Evolutionary conservation across 1,140 invertebrate genomes (phyloP), one percentile per base, ranked within the genome.

Genomic region (Neocloeon triangulifer): DNA sequence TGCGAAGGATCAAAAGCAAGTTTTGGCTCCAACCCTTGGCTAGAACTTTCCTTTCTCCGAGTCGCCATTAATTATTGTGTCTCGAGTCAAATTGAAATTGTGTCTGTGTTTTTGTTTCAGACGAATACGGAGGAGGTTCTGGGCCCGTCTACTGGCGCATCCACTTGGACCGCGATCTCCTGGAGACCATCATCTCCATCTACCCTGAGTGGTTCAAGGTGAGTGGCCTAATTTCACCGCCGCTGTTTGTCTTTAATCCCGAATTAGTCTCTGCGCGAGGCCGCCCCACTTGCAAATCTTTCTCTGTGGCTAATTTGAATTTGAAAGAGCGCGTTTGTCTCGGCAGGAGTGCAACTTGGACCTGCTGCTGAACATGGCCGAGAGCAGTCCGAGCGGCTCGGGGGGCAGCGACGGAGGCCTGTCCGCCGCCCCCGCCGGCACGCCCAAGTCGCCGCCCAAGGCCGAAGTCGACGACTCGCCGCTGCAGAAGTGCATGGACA

Each of bases 381-480:
- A 69, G 49, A 59, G 69, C 56, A 59, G 53, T 48, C 39, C 37
- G 33, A 37, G 47, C 44, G 42, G 45, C 35, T 38, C 41, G 39
- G 31, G 39, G 39, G 32, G 23, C 17, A 17, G 30, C 39, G 26
- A 27, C 41, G 38, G 21, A 39, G 34, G 39, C 30, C 33, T 43
- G 38, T 30, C 51, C 46, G 48, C 51, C 33, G 13, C 38, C 50
- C 29, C 50, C 46, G 49, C 55, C 49, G 46, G 48, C 38, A 30
- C 48, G 47, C 53, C 66, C 48, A 58, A 63, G 44, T 78, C 79
- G 30, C 77, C 80, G 42, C 82, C 85, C 32, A 85, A 86, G 55
- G 77, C 78, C 45, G 70, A 85, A 48, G 80, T 94, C 43, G 89
- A 94, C 55, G 82, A 86, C 48, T 82, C 80, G 37, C 88, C 88